Base-by-base conservation (phyloP, 2,888 invertebrate genomes). In the Drosophila incognita region DNA sequence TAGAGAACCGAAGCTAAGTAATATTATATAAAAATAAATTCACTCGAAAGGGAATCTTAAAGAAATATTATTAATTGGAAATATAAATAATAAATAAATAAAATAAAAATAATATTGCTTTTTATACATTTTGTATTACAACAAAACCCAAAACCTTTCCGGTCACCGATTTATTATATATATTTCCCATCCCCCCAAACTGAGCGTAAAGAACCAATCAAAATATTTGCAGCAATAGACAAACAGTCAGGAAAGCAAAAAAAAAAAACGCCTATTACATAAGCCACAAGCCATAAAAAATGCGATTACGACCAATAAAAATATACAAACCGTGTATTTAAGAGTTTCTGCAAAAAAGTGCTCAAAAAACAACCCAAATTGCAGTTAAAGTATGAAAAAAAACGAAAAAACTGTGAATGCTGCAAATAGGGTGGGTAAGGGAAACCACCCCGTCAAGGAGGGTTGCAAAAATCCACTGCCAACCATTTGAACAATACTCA, bases 221-320 rank as follows among this genome's bases (percentile, higher is more conserved):
- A 80, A 85, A 68, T 74, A 61, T 74, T 71, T 53, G 33, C 68
- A 54, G 24, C 49, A 42, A 49, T 58, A 56, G 69, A 58, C 59
- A 70, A 66, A 70, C 76, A 87, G 79, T 79, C 76, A 83, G 62
- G 68, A 27, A 27, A 4, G 0, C 27, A 2, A 27, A 3, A 27
- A 27, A 27, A 27, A 21, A 27, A 15, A 74, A 69, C 81, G 73
- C 85, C 83, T 67, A 73, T 82, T 87, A 31, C 70, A 66, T 68
- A 84, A 82, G 80, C 51, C 31, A 46, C 46, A 57, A 57, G 69
- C 49, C 59, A 62, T 65, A 83, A 89, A 81, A 84, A 89, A 77
- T 58, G 38, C 69, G 64, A 78, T 82, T 65, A 72, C 81, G 56
- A 73, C 89, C 85, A 86, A 86, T 89, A 85, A 86, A 86, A 83